Base-by-base conservation (phyloP, 2,888 invertebrate species). In the Odontocolon sp. region DNA sequence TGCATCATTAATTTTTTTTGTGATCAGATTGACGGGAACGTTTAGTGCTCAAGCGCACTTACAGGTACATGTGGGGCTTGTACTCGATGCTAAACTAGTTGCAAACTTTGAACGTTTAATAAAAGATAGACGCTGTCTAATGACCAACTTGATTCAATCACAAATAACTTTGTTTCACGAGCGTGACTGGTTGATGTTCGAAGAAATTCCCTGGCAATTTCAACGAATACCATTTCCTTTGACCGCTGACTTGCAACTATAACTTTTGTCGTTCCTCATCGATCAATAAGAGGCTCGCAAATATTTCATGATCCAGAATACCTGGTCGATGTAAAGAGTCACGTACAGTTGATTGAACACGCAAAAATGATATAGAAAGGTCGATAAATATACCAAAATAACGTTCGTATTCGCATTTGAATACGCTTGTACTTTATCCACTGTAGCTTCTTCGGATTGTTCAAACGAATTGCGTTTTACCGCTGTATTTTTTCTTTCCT, bases 41-140 rank as follows among this genome's bases (percentile, higher is more conserved):
- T 61, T 67, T 28, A 77, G 79, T 72, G 79, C 75, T 72, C 72
- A 59, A 70, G 67, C 69, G 75, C 79, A 79, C 79, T 76, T 56
- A 61, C 80, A 80, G 80, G 80, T 68, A 63, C 21, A 63, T 73
- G 56, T 63, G 57, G 50, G 57, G 57, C 68, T 75, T 69, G 63
- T 59, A 64, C 63, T 70, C 59, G 52, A 64, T 70, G 45, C 64
- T 66, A 45, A 59, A 45, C 14, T 70, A 66, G 21, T 70, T 70
- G 59, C 42, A 54, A 70, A 70, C 36, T 66, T 59, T 18, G 5
- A 66, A 59, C 14, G 68, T 40, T 61, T 52, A 11, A 26, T 33
- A 42, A 68, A 66, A 40, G 31, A 66, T 23, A 0, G 8, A 28
- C 28, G 3, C 28, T 26, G 36, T 31, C 33, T 5, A 31, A 21